Evolutionary conservation across 2,113 vertebrate species (phyloP), one percentile per base, ranked within the genome.

Genomic region (Plotosus lineatus): DNA sequence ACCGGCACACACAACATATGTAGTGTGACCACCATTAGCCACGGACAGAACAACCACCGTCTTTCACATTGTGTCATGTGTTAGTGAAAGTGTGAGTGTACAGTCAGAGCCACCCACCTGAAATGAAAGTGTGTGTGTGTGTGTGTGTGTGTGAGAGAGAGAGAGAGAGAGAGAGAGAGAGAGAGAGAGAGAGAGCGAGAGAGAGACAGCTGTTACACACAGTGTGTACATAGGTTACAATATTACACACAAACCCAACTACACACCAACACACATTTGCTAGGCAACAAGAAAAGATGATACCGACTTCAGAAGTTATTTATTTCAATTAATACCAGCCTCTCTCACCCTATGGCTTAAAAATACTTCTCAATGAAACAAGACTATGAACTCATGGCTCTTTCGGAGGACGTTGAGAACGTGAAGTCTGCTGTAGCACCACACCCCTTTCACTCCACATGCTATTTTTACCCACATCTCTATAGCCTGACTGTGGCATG

Each of bases 31-130:
- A 58, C 42, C 17, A 36, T 11, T 21, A 40, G 15, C 15, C n/a
- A 19, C 3, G 4, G 46, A 66, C 58, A 44, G 36, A 44, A 69
- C 31, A 60, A 42, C 73, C 71, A 44, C 28, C 77, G 76, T 51
- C 44, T 76, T 74, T 85, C 85, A 87, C 86, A 81, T 79, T 84
- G 80, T 83, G 78, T 74, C 82, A 80, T n/a, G 58, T 31, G 50
- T 63, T 78, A 14, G 21, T 46, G 19, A 84, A 66, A 72, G 79
- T 86, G 85, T 80, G 65, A 85, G 76, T 80, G 79, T 82, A 44
- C 50, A 42, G 50, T 65, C 17, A 11, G 38, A 76, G 48, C 28
- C 44, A 58, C 33, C 15, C 50, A 23, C 42, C 17, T 40, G 23
- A 36, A 50, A 72, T 14, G 48, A 50, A 50, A 50, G 48, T 14